These are phyloP conservation scores for Argyrosomus regius DNA, from an alignment of 2,797 vertebrate species.

Conservation along the genomic window DNA sequence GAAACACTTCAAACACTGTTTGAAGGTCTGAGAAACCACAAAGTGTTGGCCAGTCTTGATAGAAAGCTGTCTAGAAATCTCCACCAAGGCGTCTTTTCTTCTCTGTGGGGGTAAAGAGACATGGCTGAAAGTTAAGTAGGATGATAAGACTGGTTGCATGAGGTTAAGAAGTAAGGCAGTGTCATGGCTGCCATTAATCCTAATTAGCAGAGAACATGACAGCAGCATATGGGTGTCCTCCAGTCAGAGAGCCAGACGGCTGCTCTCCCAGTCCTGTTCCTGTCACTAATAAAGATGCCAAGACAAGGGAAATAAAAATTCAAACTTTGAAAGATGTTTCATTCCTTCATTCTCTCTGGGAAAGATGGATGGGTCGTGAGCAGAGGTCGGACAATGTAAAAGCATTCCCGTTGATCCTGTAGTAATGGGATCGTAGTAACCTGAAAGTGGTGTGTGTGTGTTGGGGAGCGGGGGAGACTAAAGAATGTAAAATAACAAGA, in stretches of 20 bases:
- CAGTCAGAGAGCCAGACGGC: slow-evolving; percentile 55
- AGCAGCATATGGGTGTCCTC: slow-evolving; percentile 73
- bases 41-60: slow-evolving; percentile 38
- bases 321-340: slow-evolving; percentile 54
- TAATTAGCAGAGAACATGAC: slow-evolving; percentile 82
- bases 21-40: slow-evolving; percentile 35
- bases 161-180: slow-evolving; percentile 47
- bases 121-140: slow-evolving; percentile 51
- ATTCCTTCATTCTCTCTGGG: slow-evolving; percentile 38
- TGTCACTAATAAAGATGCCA: slow-evolving; percentile 61
- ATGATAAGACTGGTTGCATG: slow-evolving; percentile 46
- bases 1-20: slow-evolving; percentile 49
- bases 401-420: slow-evolving; percentile 63
- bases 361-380: slow-evolving; percentile 67
- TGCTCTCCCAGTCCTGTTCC: slow-evolving; percentile 50
- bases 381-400: slow-evolving; percentile 59
- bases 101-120: slow-evolving; percentile 19
- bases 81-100: slow-evolving; percentile 11
- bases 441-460: slow-evolving; percentile 26
- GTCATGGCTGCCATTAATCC: slow-evolving; percentile 78
- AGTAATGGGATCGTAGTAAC: slow-evolving; percentile 40
- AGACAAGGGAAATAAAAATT: slow-evolving; percentile 58
- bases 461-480: too few species aligned
- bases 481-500: slow-evolving; percentile 51
- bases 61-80: slow-evolving; percentile 40